Base-by-base conservation (phyloP, 2,797 vertebrate genomes). In the Crenichthys baileyi region DNA sequence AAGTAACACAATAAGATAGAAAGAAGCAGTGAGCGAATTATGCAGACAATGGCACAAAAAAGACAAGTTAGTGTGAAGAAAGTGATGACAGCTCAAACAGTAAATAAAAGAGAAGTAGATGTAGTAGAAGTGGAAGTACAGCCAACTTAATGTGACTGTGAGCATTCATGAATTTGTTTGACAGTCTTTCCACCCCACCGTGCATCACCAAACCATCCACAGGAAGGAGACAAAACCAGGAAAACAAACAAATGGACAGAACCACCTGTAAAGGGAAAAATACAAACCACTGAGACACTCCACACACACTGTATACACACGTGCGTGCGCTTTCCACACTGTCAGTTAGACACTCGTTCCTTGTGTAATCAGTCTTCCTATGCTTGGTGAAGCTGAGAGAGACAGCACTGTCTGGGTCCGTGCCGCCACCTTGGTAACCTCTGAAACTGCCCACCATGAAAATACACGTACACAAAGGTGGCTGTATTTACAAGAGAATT, bases 211-310 rank as follows among this genome's bases (percentile, higher is more conserved):
- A 83, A 88, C 81, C 86, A 73, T 83, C 82, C 72, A 71, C 88
- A 90, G 93, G 90, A 93, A 90, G 85, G 83, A 91, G 90, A 89
- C 90, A 87, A 85, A 82, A 86, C 79, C 89, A 85, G 85, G 60
- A 91, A 87, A 80, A 86, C 85, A 93, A 91, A 93, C 88, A 93
- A 90, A 77, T 81, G 75, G 83, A 87, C 70, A 76, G 74, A 90
- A 84, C 84, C 92, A 94, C 93, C 92, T 94, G 92, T 86, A 84
- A 89, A 87, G 85, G 67, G 89, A 90, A 91, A 92, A 90, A 91
- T 83, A 91, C 85, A 91, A 91, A 85, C 90, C 88, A 81, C 88
- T 65, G 60, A 85, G 73, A 79, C 81, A 39, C 78, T 78, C 81
- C 24, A 26, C 72, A 71, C 87, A 88, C 29, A 79, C 36, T 36